Evolutionary conservation across 1,140 invertebrate genomes (phyloP).

Genomic region (Rhopalosiphum padi): DNA sequence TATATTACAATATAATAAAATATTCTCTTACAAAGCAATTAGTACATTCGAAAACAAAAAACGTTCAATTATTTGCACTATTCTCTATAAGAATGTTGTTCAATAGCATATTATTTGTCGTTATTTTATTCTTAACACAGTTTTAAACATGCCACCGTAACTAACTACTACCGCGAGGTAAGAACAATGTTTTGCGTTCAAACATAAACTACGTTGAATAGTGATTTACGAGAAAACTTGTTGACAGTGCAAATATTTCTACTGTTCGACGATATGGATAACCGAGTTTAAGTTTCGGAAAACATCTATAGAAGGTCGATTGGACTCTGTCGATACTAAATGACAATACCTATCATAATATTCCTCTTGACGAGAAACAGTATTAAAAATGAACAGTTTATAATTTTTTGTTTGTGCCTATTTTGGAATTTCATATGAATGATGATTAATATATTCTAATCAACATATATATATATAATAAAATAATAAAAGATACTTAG

Average conservation of each 20-base stretch:
- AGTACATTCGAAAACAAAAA: not conserved
- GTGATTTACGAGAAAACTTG: constrained; percentile 32
- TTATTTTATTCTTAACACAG: not conserved
- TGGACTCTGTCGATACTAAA: not conserved
- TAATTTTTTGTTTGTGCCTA: not conserved
- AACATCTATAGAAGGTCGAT: not conserved
- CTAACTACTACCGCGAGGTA: no score
- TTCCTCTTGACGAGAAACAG: no score
- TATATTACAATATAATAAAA: not conserved
- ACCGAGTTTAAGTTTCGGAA: not conserved
- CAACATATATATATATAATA: no score
- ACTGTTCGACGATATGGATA: not conserved
- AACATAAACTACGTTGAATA: not conserved
- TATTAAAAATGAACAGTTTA: not conserved
- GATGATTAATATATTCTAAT: no score
- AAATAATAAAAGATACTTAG: no score
- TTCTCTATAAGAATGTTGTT: not conserved
- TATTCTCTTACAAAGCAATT: no score
- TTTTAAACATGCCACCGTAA: not conserved
- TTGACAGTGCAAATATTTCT: constrained; percentile 7
- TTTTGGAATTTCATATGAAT: not conserved
- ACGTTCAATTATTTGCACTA: not conserved
- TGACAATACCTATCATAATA: not conserved
- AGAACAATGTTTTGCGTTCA: not conserved
- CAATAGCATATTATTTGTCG: not conserved